Evolutionary conservation across 2,888 invertebrate species (phyloP).

Genomic region (Perizoma affinitatum): DNA sequence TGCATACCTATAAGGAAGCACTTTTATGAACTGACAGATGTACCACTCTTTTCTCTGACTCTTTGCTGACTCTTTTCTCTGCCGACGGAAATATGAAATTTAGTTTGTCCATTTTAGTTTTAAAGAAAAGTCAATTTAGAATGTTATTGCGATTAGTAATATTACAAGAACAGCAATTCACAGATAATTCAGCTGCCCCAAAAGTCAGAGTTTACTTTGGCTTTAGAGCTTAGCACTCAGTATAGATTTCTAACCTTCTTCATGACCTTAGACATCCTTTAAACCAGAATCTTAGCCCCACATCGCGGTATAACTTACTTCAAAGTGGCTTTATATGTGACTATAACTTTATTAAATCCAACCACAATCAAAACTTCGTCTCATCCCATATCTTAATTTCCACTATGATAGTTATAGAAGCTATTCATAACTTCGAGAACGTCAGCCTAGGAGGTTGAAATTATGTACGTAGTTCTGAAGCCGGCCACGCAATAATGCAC

Average conservation of each 20-base stretch:
- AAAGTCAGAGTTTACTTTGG: no score
- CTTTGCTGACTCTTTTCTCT: no score
- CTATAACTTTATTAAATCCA: constrained; percentile 14
- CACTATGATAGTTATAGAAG: constrained; percentile 7
- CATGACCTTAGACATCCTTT: not conserved
- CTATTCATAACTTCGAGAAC: constrained; percentile 6
- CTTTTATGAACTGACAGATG: no score
- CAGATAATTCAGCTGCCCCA: no score
- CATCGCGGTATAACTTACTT: constrained; percentile 2
- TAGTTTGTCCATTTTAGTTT: no score
- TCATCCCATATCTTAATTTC: constrained; percentile 13
- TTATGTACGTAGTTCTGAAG: not conserved
- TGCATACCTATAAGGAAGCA: no score
- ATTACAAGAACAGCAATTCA: no score
- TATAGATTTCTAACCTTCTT: not conserved
- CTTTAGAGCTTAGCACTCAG: no score
- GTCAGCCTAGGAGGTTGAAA: constrained; percentile 7
- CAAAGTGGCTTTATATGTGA: constrained; percentile 3
- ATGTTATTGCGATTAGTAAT: no score
- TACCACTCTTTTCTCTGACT: no score
- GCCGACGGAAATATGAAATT: no score
- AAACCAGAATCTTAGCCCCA: constrained; percentile 3
- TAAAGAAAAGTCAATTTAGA: no score
- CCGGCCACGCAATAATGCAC: not conserved
- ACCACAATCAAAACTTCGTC: constrained; percentile 19